phyloP scores from a whole-genome alignment of 1,140 invertebrate species.

The Harpegnathos saltator region DNA sequence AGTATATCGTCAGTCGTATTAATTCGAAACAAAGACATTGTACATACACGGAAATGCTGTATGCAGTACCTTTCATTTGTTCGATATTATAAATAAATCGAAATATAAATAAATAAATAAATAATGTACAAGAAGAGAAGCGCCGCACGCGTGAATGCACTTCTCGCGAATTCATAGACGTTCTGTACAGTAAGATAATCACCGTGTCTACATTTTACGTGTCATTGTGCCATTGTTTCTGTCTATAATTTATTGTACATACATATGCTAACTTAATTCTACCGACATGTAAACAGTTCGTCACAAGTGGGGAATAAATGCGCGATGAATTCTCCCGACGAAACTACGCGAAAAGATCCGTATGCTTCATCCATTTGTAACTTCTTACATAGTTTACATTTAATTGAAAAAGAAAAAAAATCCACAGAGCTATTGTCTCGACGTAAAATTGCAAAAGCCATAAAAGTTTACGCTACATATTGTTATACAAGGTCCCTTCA shows the following conservation, averaged over 20 bases:
- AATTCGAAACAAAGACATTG: not conserved
- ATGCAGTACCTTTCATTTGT: not conserved
- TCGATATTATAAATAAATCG: slow-evolving; percentile 7
- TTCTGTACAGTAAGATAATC: too few species aligned
- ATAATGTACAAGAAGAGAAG: not conserved
- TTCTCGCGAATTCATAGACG: too few species aligned
- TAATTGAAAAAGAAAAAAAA: not conserved
- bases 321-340: not conserved
- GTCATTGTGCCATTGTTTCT: not conserved
- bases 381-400: not conserved
- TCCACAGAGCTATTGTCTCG: not conserved
- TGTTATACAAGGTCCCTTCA: slow-evolving; percentile 8
- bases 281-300: not conserved
- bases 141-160: not conserved
- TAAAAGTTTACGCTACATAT: not conserved
- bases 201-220: not conserved
- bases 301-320: not conserved
- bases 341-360: not conserved
- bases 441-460: not conserved
- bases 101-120: slow-evolving; percentile 19
- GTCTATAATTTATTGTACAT: not conserved
- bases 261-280: too few species aligned
- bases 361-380: not conserved
- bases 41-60: not conserved
- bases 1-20: slow-evolving; percentile 4